Evolutionary conservation across 2,797 vertebrate genomes (phyloP), one percentile per base, ranked within the genome.

Genomic region (Hemitrygon akajei): DNA sequence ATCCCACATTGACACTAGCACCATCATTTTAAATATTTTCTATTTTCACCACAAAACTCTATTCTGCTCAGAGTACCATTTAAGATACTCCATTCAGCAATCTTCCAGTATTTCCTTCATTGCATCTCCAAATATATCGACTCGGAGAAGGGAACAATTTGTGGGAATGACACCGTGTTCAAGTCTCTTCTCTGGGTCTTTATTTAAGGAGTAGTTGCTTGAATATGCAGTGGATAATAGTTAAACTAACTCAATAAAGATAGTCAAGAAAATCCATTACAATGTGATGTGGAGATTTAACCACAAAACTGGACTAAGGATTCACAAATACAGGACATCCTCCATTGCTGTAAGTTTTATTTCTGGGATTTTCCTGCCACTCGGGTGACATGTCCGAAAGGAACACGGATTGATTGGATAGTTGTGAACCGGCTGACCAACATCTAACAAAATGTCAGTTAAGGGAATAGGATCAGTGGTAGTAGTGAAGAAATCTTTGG

Each of bases 401-500:
- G 98, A 99, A 94, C 98, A 97, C 10, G 98, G 98, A 0, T 99
- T 97, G 97, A 97, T 96, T 3, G 98, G 98, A 5, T 97, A 98
- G 0, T 96, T 97, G 77, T 98, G 98, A 34, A 98, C 98, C 76
- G 99, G 98, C 95, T 99, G 98, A 98, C 98, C 93, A 97, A 99
- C 94, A 98, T 98, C 95, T 97, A 96, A 94, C 97, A 96, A 60
- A 96, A 96, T 30, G 97, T 98, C 93, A 96, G 95, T 93, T 97
- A 96, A 93, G 96, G 58, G 97, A 97, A 63, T 97, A 97, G 95
- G 98, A 98, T 91, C 96, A 99, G 98, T 98, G 95, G 98, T 98
- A 94, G 63, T 95, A 0, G 93, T 96, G 94, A 95, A 96, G 94
- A 97, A 73, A 97, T 98, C 92, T 95, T 96, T 3, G 98, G 98